Evolutionary conservation across 2,113 vertebrate genomes (phyloP), one percentile per base, ranked within the genome.

Genomic region (Sander vitreus): DNA sequence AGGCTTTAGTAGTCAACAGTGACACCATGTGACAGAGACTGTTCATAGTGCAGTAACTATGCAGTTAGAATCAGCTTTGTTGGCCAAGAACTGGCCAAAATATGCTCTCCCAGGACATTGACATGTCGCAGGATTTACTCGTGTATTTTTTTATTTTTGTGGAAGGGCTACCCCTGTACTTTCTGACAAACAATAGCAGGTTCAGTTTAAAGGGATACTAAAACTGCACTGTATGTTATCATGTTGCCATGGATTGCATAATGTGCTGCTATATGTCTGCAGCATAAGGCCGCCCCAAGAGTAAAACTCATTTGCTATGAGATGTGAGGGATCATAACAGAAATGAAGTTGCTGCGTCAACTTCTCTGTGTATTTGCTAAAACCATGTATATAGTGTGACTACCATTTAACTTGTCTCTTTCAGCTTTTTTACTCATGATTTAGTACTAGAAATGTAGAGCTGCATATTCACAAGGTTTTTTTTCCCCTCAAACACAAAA

Each of bases 1-100:
- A 19, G 80, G 45, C 73, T 85, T 76, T 68, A 81, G 21, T 94
- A 85, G 87, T 90, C 68, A 89, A 94, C 89, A 94, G 92, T 84
- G 95, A 93, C 95, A 90, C 91, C 88, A 13, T 90, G 85, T 90
- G 95, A 73, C 63, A 27, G 6, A 80, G 2, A 25, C 4, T 30
- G 16, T 13, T 39, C 23, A 85, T 4, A 39, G 60, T 27, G 4
- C 23, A 78, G 45, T 43, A 5, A 39, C 21, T 63, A 19, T 3
- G 53, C 47, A 36, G 66, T 21, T 21, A 23, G 6, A 67, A 33
- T 21, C 10, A 53, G 27, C 3, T 50, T 27, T 80, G 18, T 36
- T 30, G 33, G 10, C 25, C 16, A 48, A 23, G 9, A 47, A 33
- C 6, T 62, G 33, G 21, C 9, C 39, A 7, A 58, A 66, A 55